Evolutionary conservation across 2,797 vertebrate genomes (phyloP).

Genomic region (Melanotaenia trifasciata): DNA sequence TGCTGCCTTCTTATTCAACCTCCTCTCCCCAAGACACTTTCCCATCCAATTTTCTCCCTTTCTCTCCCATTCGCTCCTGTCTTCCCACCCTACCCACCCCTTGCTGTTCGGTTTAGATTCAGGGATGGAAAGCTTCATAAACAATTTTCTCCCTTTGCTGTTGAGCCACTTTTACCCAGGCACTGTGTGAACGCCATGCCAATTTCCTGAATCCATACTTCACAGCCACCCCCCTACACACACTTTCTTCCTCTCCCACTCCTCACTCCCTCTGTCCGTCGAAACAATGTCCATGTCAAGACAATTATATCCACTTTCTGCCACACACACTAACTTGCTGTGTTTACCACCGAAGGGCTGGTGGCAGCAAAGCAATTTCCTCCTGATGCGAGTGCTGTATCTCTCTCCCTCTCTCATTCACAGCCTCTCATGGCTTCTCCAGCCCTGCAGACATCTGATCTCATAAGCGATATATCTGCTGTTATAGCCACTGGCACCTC

Average conservation of each 20-base stretch:
- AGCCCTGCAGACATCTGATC: conserved; percentile 83
- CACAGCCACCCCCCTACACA: conserved; percentile 59
- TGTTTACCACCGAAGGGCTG: conserved; percentile 82
- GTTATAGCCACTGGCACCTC: conserved; percentile 81
- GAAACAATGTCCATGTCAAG: conserved; percentile 84
- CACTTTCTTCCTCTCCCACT: conserved; percentile 66
- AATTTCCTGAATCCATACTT: conserved; percentile 86
- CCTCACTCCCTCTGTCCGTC: conserved; percentile 76
- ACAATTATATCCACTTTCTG: conserved; percentile 81
- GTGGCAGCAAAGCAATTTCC: conserved; percentile 83
- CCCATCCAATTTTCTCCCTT: conserved; percentile 79
- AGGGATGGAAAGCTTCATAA: conserved; percentile 85
- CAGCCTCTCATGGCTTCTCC: conserved; percentile 74
- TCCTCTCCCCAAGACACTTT: conserved; percentile 73
- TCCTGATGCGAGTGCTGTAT: conserved; percentile 75
- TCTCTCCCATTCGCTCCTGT: conserved; percentile 65
- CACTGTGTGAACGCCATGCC: conserved; percentile 82
- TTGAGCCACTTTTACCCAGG: conserved; percentile 83
- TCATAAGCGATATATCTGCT: conserved; percentile 85
- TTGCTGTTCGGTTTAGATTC: conserved; percentile 80
- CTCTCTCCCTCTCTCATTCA: conserved; percentile 61
- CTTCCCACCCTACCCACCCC: conserved; percentile 46
- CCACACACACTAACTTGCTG: conserved; percentile 78
- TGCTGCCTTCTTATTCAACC: conserved; percentile 75
- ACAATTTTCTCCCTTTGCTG: conserved; percentile 82